Conservation (phyloP, 2,888 invertebrate species). For the Eilema caniola region DNA sequence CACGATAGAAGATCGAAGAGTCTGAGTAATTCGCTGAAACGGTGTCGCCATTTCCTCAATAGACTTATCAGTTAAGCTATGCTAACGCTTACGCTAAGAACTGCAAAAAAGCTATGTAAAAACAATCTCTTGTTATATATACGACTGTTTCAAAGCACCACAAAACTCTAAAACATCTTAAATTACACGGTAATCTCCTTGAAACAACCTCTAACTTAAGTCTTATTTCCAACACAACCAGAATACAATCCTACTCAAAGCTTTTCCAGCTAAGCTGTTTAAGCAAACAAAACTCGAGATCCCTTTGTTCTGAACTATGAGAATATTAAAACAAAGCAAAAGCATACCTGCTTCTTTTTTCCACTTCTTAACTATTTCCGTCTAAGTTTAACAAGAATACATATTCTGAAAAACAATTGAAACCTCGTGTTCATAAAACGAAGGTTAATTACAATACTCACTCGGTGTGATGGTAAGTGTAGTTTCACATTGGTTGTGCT, state of each 20-base stretch:
- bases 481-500: slow-evolving; percentile 3
- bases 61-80: neutral
- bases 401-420: slow-evolving; percentile 40
- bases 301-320: slow-evolving; percentile 15
- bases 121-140: neutral
- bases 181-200: slow-evolving; percentile 11
- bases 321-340: slow-evolving; percentile 42
- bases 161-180: slow-evolving; percentile 5
- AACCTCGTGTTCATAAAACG: slow-evolving; percentile 36
- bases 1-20: neutral
- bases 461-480: slow-evolving; percentile 1
- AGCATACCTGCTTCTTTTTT: slow-evolving; percentile 28
- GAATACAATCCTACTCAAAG: slow-evolving; percentile 12
- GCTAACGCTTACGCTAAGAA: too few species aligned
- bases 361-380: slow-evolving; percentile 35
- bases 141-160: neutral
- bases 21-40: neutral
- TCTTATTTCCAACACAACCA: slow-evolving; percentile 9
- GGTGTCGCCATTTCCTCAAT: neutral
- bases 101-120: neutral
- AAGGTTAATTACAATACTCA: slow-evolving; percentile 29
- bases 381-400: slow-evolving; percentile 36
- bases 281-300: slow-evolving; percentile 13
- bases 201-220: slow-evolving; percentile 8
- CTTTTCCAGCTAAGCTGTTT: slow-evolving; percentile 9